Evolutionary conservation across 2,888 invertebrate genomes (phyloP).

Genomic region (Tyria jacobaeae): DNA sequence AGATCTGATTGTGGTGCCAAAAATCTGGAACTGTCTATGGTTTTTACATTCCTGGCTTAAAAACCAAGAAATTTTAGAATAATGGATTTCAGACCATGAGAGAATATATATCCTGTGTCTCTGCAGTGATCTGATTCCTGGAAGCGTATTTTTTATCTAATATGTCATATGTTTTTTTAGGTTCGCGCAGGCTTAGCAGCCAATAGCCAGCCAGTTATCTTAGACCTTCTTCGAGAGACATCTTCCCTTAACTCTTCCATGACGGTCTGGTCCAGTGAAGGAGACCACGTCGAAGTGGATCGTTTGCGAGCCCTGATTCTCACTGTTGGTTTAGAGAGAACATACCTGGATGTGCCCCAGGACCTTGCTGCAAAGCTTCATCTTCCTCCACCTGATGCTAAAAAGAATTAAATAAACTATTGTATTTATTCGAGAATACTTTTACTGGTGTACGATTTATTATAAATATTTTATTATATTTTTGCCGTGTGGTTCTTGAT

Average conservation of each 20-base stretch:
- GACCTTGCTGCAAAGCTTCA: constrained; percentile 84
- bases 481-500: too few species aligned
- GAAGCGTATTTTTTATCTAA: too few species aligned
- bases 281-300: constrained; percentile 89
- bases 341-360: constrained; percentile 93
- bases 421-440: constrained; percentile 18
- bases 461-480: too few species aligned
- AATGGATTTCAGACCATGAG: too few species aligned
- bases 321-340: constrained; percentile 88
- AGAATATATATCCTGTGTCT: too few species aligned
- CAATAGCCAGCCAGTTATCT: constrained; percentile 87
- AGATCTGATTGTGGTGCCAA: too few species aligned
- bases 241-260: constrained; percentile 87
- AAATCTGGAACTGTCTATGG: too few species aligned
- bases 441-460: too few species aligned
- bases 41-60: too few species aligned
- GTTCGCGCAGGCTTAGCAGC: constrained; percentile 86
- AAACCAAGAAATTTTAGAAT: too few species aligned
- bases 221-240: constrained; percentile 85
- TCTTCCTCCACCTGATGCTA: constrained; percentile 69
- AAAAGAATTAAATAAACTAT: constrained; percentile 62
- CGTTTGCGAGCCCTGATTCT: constrained; percentile 89
- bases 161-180: too few species aligned
- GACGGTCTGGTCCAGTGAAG: constrained; percentile 92
- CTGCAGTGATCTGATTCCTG: too few species aligned